Base-by-base conservation (phyloP, 2,797 vertebrate species). In the Acestrorhynchus altus region DNA sequence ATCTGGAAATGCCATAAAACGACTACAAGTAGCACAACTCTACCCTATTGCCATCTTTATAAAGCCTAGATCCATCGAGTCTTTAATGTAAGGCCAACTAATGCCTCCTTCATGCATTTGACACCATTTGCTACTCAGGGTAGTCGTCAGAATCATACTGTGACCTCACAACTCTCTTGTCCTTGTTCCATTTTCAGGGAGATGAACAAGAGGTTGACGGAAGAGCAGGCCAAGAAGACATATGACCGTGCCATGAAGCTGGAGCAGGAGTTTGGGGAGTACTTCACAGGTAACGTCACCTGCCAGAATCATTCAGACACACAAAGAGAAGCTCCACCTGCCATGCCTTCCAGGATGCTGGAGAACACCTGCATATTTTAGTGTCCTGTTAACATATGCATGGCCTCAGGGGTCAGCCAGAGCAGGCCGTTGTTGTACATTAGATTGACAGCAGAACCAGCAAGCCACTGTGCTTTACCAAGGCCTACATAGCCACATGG, bases 221-320 rank as follows among this genome's bases (percentile, higher is more conserved):
- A 99, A 80, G 98, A 99, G 60, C 98, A 99, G 94, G 97, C 96
- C 18, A 98, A 92, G 92, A 99, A 99, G 92, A 98, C 95, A 0
- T 98, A 94, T 0, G 97, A 99, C 81, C 93, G 96, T 87, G 96
- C 96, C 66, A 89, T 96, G 93, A 98, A 97, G 90, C 91, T 99
- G 92, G 98, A 99, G 92, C 97, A 98, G 93, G 98, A 99, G 94
- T 99, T 99, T 90, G 97, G 96, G 77, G 97, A 98, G 89, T 98
- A 94, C 93, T 99, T 99, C 91, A 98, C 98, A 96, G 98, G 98
- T 98, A 94, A 79, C 18, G 20, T 47, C 1, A 49, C n/a, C 47
- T 60, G 39, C 24, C 5, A 15, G 76, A 74, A 57, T 9, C 15
- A 28, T 40, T 35, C 24, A 54, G 54, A 18, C 13, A 28, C 57